phyloP scores from a whole-genome alignment of 2,888 invertebrate species.

The Halictus quadricinctus region DNA sequence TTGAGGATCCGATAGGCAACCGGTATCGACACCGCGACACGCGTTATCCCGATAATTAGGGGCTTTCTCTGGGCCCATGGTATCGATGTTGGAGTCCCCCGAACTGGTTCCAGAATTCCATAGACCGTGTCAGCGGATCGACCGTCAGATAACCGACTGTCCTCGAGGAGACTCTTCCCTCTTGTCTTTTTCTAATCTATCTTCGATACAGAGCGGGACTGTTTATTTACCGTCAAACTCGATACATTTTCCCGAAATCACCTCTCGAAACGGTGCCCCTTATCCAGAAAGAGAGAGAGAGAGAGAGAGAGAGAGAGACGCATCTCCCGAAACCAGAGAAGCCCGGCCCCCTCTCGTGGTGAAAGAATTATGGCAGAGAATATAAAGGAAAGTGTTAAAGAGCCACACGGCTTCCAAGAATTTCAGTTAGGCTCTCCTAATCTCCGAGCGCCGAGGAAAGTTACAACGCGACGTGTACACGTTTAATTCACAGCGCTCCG shows the following conservation, averaged over 20 bases:
- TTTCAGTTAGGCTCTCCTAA: constrained; percentile 41
- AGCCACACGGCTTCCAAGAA: background rate
- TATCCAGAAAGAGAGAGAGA: constrained; percentile 14
- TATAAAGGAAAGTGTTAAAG: background rate
- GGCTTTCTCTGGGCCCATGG: constrained; percentile 68
- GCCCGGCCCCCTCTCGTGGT: background rate
- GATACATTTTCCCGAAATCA: constrained; percentile 33
- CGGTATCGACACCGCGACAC: constrained; percentile 73
- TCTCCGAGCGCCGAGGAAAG: constrained; percentile 43
- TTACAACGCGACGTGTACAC: background rate
- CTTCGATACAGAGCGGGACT: constrained; percentile 29
- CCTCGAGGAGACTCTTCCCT: constrained; percentile 30
- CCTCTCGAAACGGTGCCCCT: background rate
- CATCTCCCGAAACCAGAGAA: background rate
- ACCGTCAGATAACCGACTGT: constrained; percentile 69
- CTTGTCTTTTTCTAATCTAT: constrained; percentile 59
- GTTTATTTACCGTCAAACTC: constrained; percentile 29
- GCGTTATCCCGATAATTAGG: constrained; percentile 77
- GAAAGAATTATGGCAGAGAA: background rate
- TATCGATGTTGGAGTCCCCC: constrained; percentile 70
- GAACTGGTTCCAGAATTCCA: constrained; percentile 73
- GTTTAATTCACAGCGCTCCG: background rate
- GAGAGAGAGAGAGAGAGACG: background rate
- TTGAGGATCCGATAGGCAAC: constrained; percentile 68
- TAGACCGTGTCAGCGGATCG: constrained; percentile 69